These are phyloP conservation scores for Apeltes quadracus DNA, from an alignment of 2,113 vertebrate species.

Conservation along the genomic window DNA sequence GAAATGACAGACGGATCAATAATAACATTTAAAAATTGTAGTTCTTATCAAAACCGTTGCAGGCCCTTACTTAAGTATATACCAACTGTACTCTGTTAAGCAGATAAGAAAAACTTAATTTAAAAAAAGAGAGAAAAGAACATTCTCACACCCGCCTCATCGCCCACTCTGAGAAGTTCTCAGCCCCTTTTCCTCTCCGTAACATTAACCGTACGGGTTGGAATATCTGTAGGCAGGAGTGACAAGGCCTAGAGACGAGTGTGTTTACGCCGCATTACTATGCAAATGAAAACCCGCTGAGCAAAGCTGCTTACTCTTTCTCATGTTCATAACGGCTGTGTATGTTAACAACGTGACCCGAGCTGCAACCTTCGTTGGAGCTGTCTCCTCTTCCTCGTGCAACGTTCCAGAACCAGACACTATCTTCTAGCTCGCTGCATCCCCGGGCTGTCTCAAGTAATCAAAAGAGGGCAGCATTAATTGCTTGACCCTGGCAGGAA, in stretches of 20 bases:
- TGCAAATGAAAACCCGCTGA: conserved; percentile 72
- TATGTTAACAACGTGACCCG: conserved; percentile 63
- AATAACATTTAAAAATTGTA: not conserved
- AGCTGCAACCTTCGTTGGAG: conserved; percentile 61
- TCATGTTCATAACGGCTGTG: conserved; percentile 56
- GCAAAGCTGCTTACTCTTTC: conserved; percentile 53
- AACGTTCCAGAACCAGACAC: conserved; percentile 25
- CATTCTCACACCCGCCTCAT: not conserved
- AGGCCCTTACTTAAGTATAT: not conserved
- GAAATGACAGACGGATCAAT: not conserved
- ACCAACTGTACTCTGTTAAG: not conserved
- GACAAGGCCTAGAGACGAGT: conserved; percentile 43
- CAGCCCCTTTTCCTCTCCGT: conserved; percentile 10
- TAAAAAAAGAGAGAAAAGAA: not conserved
- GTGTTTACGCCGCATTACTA: conserved; percentile 59
- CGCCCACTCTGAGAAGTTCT: conserved; percentile 5
- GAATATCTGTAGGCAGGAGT: conserved; percentile 32
- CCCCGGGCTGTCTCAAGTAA: conserved; percentile 63
- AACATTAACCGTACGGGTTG: conserved; percentile 21
- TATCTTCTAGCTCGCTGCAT: conserved; percentile 52
- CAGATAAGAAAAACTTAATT: not conserved
- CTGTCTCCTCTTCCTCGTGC: conserved; percentile 60
- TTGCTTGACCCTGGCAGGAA: conserved; percentile 74
- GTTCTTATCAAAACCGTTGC: not conserved
- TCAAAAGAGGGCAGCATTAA: conserved; percentile 76